Conservation (phyloP, 2,888 invertebrate species). For the Rapana venosa region DNA sequence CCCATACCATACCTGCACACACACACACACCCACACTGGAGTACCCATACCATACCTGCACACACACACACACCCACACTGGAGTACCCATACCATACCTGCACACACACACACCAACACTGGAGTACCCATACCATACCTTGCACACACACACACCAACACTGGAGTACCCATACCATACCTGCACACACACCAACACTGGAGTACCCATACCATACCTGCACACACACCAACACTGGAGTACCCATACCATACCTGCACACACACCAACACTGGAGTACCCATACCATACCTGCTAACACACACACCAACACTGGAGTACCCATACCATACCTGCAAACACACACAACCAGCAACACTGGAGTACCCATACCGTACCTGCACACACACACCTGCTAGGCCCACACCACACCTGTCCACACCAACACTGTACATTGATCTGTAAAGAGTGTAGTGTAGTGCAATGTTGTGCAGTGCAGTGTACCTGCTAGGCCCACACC, state of each 20-base stretch:
- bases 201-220: conserved; percentile 5
- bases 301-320: neutral
- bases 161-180: too few relatives aligned
- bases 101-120: too few relatives aligned
- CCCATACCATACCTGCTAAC: neutral
- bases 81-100: too few relatives aligned
- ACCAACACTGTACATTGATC: neutral
- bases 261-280: neutral
- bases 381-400: neutral
- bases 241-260: neutral
- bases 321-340: neutral
- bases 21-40: neutral
- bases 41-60: too few relatives aligned
- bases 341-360: neutral
- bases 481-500: too few relatives aligned
- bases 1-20: neutral
- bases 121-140: too few relatives aligned
- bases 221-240: too few relatives aligned
- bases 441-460: too few relatives aligned
- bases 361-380: neutral
- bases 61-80: too few relatives aligned
- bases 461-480: too few relatives aligned
- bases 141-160: too few relatives aligned
- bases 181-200: neutral
- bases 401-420: neutral